Base-by-base conservation (phyloP, 1,140 invertebrate genomes). In the Lutraria rhynchaena region DNA sequence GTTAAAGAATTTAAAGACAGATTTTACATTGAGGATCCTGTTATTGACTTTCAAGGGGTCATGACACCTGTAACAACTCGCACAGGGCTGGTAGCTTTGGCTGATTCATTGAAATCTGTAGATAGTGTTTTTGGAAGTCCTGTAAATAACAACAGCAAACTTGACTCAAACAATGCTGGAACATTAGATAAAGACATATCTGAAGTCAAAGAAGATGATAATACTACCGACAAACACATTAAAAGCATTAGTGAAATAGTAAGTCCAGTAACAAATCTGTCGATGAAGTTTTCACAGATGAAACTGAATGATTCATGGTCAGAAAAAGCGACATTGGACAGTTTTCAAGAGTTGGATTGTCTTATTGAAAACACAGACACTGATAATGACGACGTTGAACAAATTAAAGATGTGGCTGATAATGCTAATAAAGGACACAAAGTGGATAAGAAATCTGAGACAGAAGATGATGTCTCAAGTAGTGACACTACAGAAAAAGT, bases 1-100 rank as follows among this genome's bases (percentile, higher is more conserved):
- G 46, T 81, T 3, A 65, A 81, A 27, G 22, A 63, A 3, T 49
- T 65, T 24, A 76, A 74, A 24, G 74, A 84, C 35, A 69, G 75
- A n/a, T 65, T 55, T 55, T 46, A 35, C 15, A 31, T 70, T 1
- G 24, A 57, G 5, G 27, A 61, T 5, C 13, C 44, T n/a, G 24
- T 17, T 2, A 22, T 55, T 37, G 63, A 70, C 46, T 51, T 55
- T 31, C 4, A 11, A 29, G 57, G 37, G 7, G 1, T 44, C 17
- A 31, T 57, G n/a, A 61, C 73, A n/a, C 55, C 73, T 27, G n/a
- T 61, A 27, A 46, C 29, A 33, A 61, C 41, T 49, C 33, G 73
- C 15, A 0, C 37, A 22, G 7, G 57, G 15, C 7, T 7, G 22
- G 44, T 22, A 3, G n/a, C 37, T 22, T 60, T 7, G 3, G 33